These are phyloP conservation scores for Pachypeltis micranthus DNA, from an alignment of 1,140 invertebrate species.

Conservation along the genomic window DNA sequence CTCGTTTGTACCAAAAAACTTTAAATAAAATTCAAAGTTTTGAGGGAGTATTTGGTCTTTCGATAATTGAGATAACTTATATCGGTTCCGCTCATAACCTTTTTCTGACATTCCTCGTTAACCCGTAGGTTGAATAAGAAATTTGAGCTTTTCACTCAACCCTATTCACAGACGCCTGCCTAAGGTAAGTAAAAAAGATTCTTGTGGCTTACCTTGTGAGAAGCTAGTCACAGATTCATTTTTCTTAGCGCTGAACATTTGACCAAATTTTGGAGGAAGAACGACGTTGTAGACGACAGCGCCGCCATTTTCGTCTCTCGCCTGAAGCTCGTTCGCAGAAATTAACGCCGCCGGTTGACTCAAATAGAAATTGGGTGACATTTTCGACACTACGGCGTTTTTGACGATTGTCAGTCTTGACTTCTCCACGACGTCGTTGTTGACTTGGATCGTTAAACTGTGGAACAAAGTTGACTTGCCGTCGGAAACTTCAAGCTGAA, in stretches of 20 bases:
- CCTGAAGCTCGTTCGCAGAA: neutral
- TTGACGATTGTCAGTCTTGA: neutral
- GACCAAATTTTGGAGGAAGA: neutral
- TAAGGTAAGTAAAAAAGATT: neutral
- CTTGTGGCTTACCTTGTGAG: neutral
- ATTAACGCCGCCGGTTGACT: neutral
- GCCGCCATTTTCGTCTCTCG: neutral
- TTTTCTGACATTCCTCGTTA: no score
- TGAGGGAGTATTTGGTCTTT: no score
- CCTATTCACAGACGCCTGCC: no score
- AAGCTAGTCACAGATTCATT: neutral
- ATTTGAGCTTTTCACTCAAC: no score
- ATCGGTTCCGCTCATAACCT: no score
- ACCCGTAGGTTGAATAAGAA: no score
- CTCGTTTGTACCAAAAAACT: no score
- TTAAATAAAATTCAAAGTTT: no score
- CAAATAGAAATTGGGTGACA: neutral
- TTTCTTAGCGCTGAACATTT: neutral
- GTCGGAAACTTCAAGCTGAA: conserved; percentile 15
- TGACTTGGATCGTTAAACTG: neutral
- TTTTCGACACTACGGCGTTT: neutral
- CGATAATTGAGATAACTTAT: no score
- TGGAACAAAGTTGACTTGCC: conserved; percentile 3
- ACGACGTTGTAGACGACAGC: neutral
- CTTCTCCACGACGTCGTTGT: neutral